Conservation (phyloP, 2,888 invertebrate species). For the Cosmia pyralina region DNA sequence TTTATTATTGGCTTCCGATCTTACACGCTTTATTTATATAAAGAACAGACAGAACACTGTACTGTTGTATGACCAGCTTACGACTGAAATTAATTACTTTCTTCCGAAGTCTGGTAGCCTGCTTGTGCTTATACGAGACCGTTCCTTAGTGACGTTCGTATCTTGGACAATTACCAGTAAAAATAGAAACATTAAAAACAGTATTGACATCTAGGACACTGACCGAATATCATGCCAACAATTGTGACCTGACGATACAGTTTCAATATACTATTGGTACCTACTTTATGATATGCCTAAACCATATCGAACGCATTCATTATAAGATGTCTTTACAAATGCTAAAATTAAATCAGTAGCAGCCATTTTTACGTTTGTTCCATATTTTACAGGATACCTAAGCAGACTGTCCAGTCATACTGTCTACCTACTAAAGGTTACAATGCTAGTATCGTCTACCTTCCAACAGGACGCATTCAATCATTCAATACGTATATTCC, state of each 20-base stretch:
- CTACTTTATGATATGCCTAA: constrained; percentile 8
- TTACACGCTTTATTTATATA: constrained; percentile 75
- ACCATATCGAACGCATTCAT: background rate
- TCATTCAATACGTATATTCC: too few species aligned
- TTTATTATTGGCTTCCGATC: constrained; percentile 78
- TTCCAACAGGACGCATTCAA: too few species aligned
- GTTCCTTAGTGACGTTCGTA: constrained; percentile 80
- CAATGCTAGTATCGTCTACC: too few species aligned
- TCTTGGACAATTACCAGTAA: constrained; percentile 88
- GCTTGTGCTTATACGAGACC: constrained; percentile 69
- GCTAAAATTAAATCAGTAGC: constrained; percentile 3
- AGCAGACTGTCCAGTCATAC: background rate
- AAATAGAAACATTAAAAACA: constrained; percentile 84
- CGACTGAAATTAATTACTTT: constrained; percentile 86
- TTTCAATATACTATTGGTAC: constrained; percentile 50
- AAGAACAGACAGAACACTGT: constrained; percentile 80
- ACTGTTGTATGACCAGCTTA: constrained; percentile 79
- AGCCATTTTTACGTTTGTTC: background rate
- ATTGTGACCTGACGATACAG: constrained; percentile 68
- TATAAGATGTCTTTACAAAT: background rate
- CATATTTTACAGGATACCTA: background rate
- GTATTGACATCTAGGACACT: constrained; percentile 87
- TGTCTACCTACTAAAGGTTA: too few species aligned
- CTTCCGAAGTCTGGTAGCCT: constrained; percentile 77
- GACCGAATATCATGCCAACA: constrained; percentile 86